These are phyloP conservation scores for Zoanthus gigantus DNA, from an alignment of 92 coral and sea anemone species.

Conservation along the genomic window DNA sequence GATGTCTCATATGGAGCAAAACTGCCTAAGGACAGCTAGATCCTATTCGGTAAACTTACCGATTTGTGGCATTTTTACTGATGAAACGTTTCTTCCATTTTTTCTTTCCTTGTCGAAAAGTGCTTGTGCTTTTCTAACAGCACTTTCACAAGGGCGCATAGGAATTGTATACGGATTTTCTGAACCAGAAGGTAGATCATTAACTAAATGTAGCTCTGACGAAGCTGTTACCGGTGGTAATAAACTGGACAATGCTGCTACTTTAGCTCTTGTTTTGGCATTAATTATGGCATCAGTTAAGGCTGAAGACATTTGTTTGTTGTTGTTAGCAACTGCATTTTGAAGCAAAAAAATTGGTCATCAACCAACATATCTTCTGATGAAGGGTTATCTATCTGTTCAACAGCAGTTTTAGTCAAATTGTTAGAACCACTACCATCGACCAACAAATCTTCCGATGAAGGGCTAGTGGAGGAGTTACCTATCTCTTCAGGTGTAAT, in stretches of 20 bases:
- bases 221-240: background rate
- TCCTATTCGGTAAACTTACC: slow-evolving; percentile 62
- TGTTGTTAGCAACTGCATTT: slow-evolving; percentile 19
- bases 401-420: background rate
- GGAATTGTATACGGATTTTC: background rate
- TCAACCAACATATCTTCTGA: background rate
- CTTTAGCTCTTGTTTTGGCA: slow-evolving; percentile 56
- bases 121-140: slow-evolving; percentile 47
- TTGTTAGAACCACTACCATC: background rate
- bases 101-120: slow-evolving; percentile 21
- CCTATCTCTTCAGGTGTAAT: background rate
- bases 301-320: background rate
- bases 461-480: background rate
- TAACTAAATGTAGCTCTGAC: background rate
- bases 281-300: background rate
- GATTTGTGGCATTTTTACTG: slow-evolving; percentile 42
- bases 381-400: background rate
- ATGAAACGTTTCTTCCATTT: slow-evolving; percentile 36
- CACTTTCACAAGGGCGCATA: slow-evolving; percentile 51
- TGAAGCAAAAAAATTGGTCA: background rate
- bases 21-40: slow-evolving; percentile 53
- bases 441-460: background rate
- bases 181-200: slow-evolving; percentile 37
- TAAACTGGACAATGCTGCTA: slow-evolving; percentile 50
- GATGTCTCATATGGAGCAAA: slow-evolving; percentile 39